Percentiles rank a stretch among this genome's conserved stretches.
These are phyloP conservation scores for Melanchra persicariae DNA, from an alignment of 2,888 invertebrate genomes.

Conservation along the genomic window DNA sequence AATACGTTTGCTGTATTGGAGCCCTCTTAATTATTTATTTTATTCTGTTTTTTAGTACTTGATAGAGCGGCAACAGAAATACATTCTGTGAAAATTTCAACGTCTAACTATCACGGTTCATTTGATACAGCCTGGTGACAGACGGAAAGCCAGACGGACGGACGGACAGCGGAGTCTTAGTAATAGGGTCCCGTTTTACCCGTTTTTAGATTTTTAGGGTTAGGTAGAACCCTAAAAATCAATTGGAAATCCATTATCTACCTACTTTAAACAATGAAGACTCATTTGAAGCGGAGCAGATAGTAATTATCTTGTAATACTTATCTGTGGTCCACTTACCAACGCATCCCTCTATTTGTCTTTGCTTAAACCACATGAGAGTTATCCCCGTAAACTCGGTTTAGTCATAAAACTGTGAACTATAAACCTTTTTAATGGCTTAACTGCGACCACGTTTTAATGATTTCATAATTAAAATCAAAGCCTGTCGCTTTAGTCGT, in stretches of 20 bases:
- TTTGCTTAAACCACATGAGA: slow-evolving; percentile 30
- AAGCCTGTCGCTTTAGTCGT: slow-evolving; percentile 7
- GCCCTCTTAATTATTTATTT: too few relatives aligned
- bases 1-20: too few relatives aligned
- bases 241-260: slow-evolving; percentile 51
- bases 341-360: slow-evolving; percentile 16
- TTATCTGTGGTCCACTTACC: slow-evolving; percentile 46
- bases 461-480: slow-evolving; percentile 22
- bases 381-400: slow-evolving; percentile 17
- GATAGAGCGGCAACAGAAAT: too few relatives aligned
- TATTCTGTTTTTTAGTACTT: too few relatives aligned
- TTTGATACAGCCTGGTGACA: too few relatives aligned
- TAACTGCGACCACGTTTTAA: slow-evolving; percentile 9
- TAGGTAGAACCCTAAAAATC: too few relatives aligned
- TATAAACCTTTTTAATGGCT: slow-evolving; percentile 22
- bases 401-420: slow-evolving; percentile 17
- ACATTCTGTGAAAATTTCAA: too few relatives aligned
- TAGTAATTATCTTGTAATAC: slow-evolving; percentile 53
- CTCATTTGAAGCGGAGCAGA: slow-evolving; percentile 23
- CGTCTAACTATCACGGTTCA: too few relatives aligned
- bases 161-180: too few relatives aligned
- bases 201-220: too few relatives aligned
- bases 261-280: slow-evolving; percentile 54
- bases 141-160: too few relatives aligned
- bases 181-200: too few relatives aligned